Base-by-base conservation (phyloP, 2,888 invertebrate genomes). In the Nezara viridula region DNA sequence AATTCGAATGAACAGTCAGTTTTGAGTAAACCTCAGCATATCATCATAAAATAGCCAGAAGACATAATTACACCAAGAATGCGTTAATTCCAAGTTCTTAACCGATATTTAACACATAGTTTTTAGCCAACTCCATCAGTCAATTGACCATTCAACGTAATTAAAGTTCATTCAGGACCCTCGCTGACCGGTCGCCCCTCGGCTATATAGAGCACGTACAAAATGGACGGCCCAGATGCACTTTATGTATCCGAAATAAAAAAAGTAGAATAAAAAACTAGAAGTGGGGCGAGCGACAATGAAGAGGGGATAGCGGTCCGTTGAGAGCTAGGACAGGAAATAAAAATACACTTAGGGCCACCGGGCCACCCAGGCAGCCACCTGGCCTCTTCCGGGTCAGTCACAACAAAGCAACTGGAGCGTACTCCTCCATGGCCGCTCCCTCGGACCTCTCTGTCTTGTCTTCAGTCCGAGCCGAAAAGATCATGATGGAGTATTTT, bases 341-440 rank as follows among this genome's bases (percentile, higher is more conserved):
- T 90, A 89, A 90, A 90, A 90, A 90, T 90, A 90, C 88, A 90
- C 85, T 55, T 88, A 37, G 44, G 73, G 27, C 40, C 85, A 52
- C 86, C 88, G 60, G 88, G 88, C 88, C 88, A 88, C 88, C 88
- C 88, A 88, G 27, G 88, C 40, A 47, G 88, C 24, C 66, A 60
- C 88, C 60, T 73, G 66, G 60, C 47, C 88, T 60, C 86, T 86
- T 86, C 86, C 86, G 86, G 86, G 37, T 86, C 55, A 60, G 73
- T 66, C 60, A 66, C 88, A 88, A 88, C 88, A 88, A 66, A 73
- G 50, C 52, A 52, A 50, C 50, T 86, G 86, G 52, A 49, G 86
- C 47, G 50, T 32, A 86, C 40, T 32, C 32, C 50, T 37, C 21
- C 24, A 49, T 44, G 85, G 32, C 19, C 50, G 21, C 32, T 32